Evolutionary conservation across 2,797 vertebrate species (phyloP), one percentile per base, ranked within the genome.

Genomic region (Balearica regulorum): DNA sequence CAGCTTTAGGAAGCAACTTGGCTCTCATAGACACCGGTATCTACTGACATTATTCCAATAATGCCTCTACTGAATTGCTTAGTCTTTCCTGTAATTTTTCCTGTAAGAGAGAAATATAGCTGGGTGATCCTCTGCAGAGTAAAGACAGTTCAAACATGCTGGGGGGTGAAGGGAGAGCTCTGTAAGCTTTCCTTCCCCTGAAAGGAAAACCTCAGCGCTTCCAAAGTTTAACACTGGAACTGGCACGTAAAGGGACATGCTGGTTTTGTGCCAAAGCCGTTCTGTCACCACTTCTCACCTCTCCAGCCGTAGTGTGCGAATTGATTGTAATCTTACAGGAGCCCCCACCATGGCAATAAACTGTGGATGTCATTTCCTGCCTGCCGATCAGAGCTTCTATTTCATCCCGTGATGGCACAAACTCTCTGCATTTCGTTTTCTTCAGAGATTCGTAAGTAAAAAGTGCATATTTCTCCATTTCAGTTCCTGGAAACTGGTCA

Each of bases 291-390:
- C 18, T 62, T 51, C 98, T 98, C 93, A 99, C 99, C 99, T 99
- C 99, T 94, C 99, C 99, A 2, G 99, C 99, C 0, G 99, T 99
- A 39, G 99, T 99, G 98, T 99, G 99, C 0, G 99, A 99, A 98
- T 98, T 99, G 97, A 99, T 99, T 66, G 99, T 99, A 97, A 99
- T 99, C 97, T 99, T 99, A 98, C 99, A 99, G 93, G 99, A 99
- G 17, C 99, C 99, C 11, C 99, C 99, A 3, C 99, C 99, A 1
- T 99, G 99, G 96, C 99, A 99, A 86, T 99, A 98, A 20, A 99
- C 99, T 0, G 98, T 99, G 92, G 99, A 99, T 44, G 98, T 99
- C 99, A 99, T 99, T 81, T 99, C 99, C 97, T 99, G 99, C 57
- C 99, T 98, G 57, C 98, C 94, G 66, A 99, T 98, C 81, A 99